These are phyloP conservation scores for Dynastes tityus DNA, from an alignment of 2,888 invertebrate species.

Conservation along the genomic window DNA sequence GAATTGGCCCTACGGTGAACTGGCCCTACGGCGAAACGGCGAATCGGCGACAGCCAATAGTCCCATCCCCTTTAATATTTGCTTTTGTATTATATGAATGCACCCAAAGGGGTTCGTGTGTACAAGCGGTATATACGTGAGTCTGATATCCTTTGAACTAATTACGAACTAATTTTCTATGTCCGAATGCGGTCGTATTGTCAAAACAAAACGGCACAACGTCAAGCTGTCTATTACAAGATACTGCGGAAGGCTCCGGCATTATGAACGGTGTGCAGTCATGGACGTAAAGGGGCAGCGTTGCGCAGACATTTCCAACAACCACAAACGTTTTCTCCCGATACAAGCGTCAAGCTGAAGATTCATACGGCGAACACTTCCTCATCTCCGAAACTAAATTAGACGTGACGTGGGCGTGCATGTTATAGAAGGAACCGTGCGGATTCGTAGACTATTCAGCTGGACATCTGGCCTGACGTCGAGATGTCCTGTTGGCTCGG, in stretches of 20 bases:
- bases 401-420: slow-evolving; percentile 25
- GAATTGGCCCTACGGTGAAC: no score
- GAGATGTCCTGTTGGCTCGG: slow-evolving; percentile 1
- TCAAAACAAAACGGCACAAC: slow-evolving; percentile 51
- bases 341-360: slow-evolving; percentile 32
- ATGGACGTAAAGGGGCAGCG: slow-evolving; percentile 30
- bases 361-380: slow-evolving; percentile 32
- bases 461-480: slow-evolving; percentile 44
- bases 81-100: not conserved
- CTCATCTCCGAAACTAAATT: slow-evolving; percentile 21
- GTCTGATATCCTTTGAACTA: no score
- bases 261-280: slow-evolving; percentile 24
- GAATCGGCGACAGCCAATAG: no score
- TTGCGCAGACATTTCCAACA: slow-evolving; percentile 48
- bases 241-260: slow-evolving; percentile 21
- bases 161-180: slow-evolving; percentile 43
- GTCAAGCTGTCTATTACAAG: slow-evolving; percentile 54
- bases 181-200: slow-evolving; percentile 21
- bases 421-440: slow-evolving; percentile 40
- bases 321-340: slow-evolving; percentile 50
- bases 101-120: no score
- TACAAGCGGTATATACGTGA: no score
- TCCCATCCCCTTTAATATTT: not conserved
- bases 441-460: slow-evolving; percentile 40
- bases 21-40: no score